Evolutionary conservation across 2,113 vertebrate species (phyloP).

Genomic region (Notechis scutatus): DNA sequence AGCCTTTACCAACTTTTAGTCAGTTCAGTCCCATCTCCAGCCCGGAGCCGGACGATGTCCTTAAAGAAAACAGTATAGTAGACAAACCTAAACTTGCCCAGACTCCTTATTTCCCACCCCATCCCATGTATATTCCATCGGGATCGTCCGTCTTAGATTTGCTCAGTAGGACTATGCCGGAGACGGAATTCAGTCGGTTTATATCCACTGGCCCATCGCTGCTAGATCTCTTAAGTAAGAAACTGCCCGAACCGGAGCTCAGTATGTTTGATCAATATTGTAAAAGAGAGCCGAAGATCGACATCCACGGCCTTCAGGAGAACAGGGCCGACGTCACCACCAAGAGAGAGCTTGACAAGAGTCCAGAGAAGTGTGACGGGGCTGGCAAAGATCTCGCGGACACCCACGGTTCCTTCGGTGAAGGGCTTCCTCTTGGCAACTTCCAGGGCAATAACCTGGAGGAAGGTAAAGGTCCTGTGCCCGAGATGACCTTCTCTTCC

Average conservation of each 20-base stretch:
- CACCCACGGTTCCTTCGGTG: slow-evolving; percentile 62
- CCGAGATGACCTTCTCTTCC: slow-evolving; percentile 56
- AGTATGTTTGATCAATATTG: slow-evolving; percentile 82
- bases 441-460: slow-evolving; percentile 61
- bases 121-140: slow-evolving; percentile 69
- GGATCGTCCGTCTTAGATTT: slow-evolving; percentile 64
- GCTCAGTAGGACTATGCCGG: slow-evolving; percentile 67
- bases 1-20: slow-evolving; percentile 78
- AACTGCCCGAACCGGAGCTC: slow-evolving; percentile 71
- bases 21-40: slow-evolving; percentile 91
- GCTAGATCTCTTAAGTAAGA: slow-evolving; percentile 70
- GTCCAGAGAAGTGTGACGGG: slow-evolving; percentile 48
- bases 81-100: slow-evolving; percentile 74
- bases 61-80: slow-evolving; percentile 71
- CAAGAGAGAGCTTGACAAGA: slow-evolving; percentile 56
- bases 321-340: slow-evolving; percentile 46
- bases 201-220: slow-evolving; percentile 65
- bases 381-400: slow-evolving; percentile 64
- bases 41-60: slow-evolving; percentile 80
- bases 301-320: slow-evolving; percentile 54
- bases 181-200: slow-evolving; percentile 78
- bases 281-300: slow-evolving; percentile 75
- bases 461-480: slow-evolving; percentile 66
- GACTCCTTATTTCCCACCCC: slow-evolving; percentile 73
- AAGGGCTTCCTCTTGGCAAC: slow-evolving; percentile 63